Conservation (phyloP, 1,140 invertebrate genomes). For the Drosophila sp. region DNA sequence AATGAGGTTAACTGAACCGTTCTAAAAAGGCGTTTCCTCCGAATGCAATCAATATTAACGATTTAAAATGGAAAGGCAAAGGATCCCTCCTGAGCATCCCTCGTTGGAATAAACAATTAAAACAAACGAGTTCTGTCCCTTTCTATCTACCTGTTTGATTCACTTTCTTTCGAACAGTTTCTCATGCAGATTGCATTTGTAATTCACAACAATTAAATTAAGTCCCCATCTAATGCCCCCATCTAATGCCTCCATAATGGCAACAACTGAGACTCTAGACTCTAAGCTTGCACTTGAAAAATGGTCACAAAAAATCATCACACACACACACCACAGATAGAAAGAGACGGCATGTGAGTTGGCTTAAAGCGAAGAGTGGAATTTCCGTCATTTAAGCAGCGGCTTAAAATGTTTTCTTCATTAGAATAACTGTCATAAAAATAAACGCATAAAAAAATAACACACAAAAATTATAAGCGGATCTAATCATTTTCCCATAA, state of each 20-base stretch:
- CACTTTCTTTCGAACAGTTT: background rate
- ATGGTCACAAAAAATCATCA: constrained; percentile 74
- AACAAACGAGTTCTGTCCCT: too few species aligned
- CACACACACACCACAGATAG: constrained; percentile 22
- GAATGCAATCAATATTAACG: too few species aligned
- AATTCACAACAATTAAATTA: constrained; percentile 77
- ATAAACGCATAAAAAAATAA: constrained; percentile 75
- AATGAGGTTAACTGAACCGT: constrained; percentile 1
- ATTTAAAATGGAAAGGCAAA: too few species aligned
- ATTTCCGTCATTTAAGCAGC: constrained; percentile 77
- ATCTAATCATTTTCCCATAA: constrained; percentile 82
- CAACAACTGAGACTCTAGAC: constrained; percentile 37
- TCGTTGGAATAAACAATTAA: too few species aligned
- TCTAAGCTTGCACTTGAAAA: constrained; percentile 77
- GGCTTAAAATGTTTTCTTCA: constrained; percentile 79
- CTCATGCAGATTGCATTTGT: constrained; percentile 56
- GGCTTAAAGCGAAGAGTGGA: constrained; percentile 34
- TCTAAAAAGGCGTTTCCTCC: background rate
- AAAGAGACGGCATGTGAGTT: background rate
- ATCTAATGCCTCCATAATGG: constrained; percentile 69
- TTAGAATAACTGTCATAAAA: constrained; percentile 81
- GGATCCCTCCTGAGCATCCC: too few species aligned
- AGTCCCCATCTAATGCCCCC: constrained; percentile 60
- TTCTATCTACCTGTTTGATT: too few species aligned
- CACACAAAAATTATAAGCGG: constrained; percentile 63